Conservation (phyloP, 37 sponge, comb jelly and placozoan species). For the Ephydatia muelleri region DNA sequence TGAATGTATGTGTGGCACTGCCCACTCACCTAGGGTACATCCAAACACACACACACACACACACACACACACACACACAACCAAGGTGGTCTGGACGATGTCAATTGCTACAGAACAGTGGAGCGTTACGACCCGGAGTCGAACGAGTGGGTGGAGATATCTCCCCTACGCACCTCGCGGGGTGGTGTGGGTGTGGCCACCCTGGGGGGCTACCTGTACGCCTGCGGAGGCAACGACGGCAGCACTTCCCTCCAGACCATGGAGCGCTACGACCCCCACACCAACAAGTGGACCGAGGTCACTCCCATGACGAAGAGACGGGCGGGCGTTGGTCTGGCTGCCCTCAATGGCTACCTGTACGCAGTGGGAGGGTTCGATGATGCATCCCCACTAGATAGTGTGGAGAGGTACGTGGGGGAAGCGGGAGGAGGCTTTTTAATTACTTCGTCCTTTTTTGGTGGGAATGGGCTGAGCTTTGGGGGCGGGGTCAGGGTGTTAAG, state of each 20-base stretch:
- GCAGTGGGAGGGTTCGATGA: slow-evolving; percentile 98
- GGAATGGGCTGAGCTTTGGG: not conserved
- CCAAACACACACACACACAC: not conserved
- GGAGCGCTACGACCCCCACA: slow-evolving; percentile 89
- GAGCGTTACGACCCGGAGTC: slow-evolving; percentile 87
- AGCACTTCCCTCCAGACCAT: slow-evolving; percentile 77
- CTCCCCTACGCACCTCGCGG: slow-evolving; percentile 68
- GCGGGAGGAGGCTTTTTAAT: not conserved
- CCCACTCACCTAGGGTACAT: not conserved
- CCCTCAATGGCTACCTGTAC: slow-evolving; percentile 85
- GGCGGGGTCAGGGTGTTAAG: not conserved
- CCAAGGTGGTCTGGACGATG: slow-evolving; percentile 89
- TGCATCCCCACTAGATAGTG: slow-evolving; percentile 83
- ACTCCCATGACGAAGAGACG: slow-evolving; percentile 79
- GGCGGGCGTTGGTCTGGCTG: slow-evolving; percentile 87
- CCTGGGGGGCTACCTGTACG: slow-evolving; percentile 81
- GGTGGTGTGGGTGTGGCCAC: slow-evolving; percentile 90
- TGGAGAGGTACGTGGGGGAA: slow-evolving; percentile 66
- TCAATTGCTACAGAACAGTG: slow-evolving; percentile 80
- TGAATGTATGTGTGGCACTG: not conserved
- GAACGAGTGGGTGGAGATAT: slow-evolving; percentile 82
- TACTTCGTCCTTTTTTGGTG: not conserved
- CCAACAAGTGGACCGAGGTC: slow-evolving; percentile 84
- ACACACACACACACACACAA: not conserved
- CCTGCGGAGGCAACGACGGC: slow-evolving; percentile 90